Percentiles rank a stretch among this genome's conserved stretches.
Evolutionary conservation across 2,888 invertebrate species (phyloP).

Genomic region (Meiosimyza platycephala): DNA sequence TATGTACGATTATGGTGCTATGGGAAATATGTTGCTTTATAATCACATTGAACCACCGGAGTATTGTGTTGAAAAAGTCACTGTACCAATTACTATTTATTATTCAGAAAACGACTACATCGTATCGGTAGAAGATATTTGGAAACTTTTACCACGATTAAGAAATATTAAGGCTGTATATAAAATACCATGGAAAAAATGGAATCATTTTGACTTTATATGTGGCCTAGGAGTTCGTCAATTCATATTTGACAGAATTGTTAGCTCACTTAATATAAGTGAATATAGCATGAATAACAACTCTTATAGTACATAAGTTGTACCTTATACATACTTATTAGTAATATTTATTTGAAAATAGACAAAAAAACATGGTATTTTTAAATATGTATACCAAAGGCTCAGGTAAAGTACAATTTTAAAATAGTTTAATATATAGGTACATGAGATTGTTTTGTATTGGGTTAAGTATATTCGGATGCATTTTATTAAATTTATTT

Average conservation of each 20-base stretch:
- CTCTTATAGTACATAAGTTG: background rate
- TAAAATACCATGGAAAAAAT: conserved; percentile 63
- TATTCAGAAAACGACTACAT: conserved; percentile 65
- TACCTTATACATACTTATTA: too few species aligned
- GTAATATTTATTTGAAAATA: background rate
- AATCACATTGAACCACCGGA: conserved; percentile 62
- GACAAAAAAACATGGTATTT: background rate
- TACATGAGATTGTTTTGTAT: too few species aligned
- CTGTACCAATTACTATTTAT: conserved; percentile 60
- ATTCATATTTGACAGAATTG: conserved; percentile 63
- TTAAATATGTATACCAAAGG: background rate
- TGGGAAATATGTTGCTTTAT: conserved; percentile 58
- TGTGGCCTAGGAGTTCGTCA: conserved; percentile 62
- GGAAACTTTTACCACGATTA: conserved; percentile 57
- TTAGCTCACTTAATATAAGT: conserved; percentile 57
- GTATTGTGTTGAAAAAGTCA: conserved; percentile 58
- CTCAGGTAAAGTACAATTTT: background rate
- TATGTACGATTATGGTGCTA: conserved; percentile 62
- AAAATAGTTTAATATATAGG: too few species aligned
- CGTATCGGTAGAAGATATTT: conserved; percentile 62
- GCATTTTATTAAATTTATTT: too few species aligned
- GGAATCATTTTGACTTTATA: conserved; percentile 65
- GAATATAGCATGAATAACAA: conserved; percentile 49
- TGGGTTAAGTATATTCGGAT: too few species aligned
- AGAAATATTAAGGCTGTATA: conserved; percentile 58